These are phyloP conservation scores for Priocnemis perturbator DNA, from an alignment of 2,888 invertebrate species.

Conservation along the genomic window DNA sequence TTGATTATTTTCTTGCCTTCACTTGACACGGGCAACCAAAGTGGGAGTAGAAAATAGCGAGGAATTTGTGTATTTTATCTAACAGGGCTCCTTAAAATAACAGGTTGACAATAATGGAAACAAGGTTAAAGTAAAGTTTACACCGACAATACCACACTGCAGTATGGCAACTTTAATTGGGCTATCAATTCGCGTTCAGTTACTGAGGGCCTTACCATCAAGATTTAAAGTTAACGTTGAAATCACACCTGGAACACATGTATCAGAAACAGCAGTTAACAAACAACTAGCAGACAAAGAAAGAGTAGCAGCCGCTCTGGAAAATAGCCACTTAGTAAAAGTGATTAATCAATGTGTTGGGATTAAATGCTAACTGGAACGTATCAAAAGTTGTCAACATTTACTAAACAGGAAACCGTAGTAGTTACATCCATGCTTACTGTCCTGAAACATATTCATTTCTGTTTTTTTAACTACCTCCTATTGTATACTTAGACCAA, in stretches of 20 bases:
- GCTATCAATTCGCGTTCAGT: constrained; percentile 93
- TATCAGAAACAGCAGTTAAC: constrained; percentile 94
- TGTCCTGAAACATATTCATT: too few species aligned
- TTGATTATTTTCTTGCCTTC: constrained; percentile 19
- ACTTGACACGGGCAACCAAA: background rate
- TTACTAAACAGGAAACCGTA: background rate
- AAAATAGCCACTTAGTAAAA: constrained; percentile 92
- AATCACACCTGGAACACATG: constrained; percentile 94
- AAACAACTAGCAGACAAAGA: constrained; percentile 99
- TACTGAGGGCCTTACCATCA: constrained; percentile 88
- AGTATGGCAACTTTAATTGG: constrained; percentile 98
- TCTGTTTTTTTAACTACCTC: too few species aligned
- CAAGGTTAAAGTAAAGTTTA: constrained; percentile 87
- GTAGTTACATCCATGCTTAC: background rate
- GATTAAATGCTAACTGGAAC: constrained; percentile 26
- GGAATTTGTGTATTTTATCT: background rate
- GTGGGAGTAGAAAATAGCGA: constrained; percentile 4
- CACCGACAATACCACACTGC: constrained; percentile 99
- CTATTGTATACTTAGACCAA: too few species aligned
- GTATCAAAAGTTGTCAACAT: too few species aligned
- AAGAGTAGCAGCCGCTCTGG: constrained; percentile 96
- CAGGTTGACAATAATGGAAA: constrained; percentile 85
- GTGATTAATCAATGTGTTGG: constrained; percentile 95
- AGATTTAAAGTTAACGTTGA: constrained; percentile 91
- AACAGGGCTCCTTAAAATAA: constrained; percentile 40